Evolutionary conservation across 2,113 vertebrate species (phyloP).

Genomic region (Bubo scandiacus): DNA sequence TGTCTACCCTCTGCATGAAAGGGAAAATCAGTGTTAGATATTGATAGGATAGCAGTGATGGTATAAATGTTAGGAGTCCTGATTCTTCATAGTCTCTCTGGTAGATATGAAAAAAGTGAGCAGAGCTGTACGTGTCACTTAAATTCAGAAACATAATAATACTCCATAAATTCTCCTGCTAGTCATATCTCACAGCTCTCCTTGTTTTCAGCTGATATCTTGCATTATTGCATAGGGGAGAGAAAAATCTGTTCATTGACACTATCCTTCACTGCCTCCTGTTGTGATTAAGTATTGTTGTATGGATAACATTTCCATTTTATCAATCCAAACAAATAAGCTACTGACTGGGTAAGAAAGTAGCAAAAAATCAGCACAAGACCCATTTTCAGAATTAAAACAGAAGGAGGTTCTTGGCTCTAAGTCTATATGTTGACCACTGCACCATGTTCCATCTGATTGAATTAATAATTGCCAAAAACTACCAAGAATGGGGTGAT

Average conservation of each 20-base stretch:
- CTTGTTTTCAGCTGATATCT: background rate
- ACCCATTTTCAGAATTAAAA: background rate
- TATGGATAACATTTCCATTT: background rate
- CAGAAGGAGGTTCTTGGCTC: background rate
- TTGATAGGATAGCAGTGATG: background rate
- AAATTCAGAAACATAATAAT: background rate
- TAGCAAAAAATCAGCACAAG: background rate
- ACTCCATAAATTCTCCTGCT: background rate
- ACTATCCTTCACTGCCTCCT: background rate
- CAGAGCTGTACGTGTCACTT: background rate
- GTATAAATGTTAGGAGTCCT: background rate
- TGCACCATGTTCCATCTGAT: background rate
- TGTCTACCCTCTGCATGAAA: background rate
- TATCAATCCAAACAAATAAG: background rate
- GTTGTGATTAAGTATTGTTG: background rate
- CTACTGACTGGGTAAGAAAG: background rate
- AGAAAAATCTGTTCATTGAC: background rate
- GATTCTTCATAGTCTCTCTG: background rate
- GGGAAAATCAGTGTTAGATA: background rate
- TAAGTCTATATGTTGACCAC: background rate
- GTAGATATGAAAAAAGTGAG: background rate
- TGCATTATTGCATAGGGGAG: background rate
- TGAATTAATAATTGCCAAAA: background rate
- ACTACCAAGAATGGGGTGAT: slow-evolving; percentile 73
- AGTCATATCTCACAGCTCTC: background rate